Evolutionary conservation across 2,888 invertebrate genomes (phyloP).

Genomic region (Azorinus chamasolen): DNA sequence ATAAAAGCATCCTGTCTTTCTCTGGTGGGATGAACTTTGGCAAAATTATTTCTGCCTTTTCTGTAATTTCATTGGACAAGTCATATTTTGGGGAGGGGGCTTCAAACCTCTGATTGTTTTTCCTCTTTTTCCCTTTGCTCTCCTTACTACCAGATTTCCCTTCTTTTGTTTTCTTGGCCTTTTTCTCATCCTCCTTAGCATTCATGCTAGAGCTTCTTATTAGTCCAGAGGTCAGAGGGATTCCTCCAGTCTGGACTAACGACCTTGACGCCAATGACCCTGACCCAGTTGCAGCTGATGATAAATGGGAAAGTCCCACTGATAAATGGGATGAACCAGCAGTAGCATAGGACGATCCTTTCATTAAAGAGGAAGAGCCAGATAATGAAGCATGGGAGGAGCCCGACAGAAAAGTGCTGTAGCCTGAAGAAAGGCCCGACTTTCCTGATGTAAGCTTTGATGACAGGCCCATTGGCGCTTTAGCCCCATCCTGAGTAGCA

Average conservation of each 20-base stretch:
- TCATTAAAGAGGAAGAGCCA: not conserved
- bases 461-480: no score
- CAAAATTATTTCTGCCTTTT: constrained; percentile 61
- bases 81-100: constrained; percentile 67
- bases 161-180: constrained; percentile 2
- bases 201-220: constrained; percentile 12
- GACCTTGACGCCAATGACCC: not conserved
- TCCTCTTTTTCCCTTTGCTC: constrained; percentile 45
- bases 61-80: constrained; percentile 53
- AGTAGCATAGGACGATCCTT: not conserved
- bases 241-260: no score
- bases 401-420: no score
- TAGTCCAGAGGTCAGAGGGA: not conserved
- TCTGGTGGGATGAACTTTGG: constrained; percentile 73
- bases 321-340: not conserved
- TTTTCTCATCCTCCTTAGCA: constrained; percentile 1
- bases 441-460: no score
- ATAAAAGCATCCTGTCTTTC: constrained; percentile 64
- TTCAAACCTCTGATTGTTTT: constrained; percentile 46
- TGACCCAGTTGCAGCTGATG: not conserved
- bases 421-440: no score
- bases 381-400: not conserved
- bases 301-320: not conserved
- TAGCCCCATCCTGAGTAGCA: no score
- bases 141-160: not conserved